Conservation (phyloP, 2,888 invertebrate species). For the Apamea monoglypha region DNA sequence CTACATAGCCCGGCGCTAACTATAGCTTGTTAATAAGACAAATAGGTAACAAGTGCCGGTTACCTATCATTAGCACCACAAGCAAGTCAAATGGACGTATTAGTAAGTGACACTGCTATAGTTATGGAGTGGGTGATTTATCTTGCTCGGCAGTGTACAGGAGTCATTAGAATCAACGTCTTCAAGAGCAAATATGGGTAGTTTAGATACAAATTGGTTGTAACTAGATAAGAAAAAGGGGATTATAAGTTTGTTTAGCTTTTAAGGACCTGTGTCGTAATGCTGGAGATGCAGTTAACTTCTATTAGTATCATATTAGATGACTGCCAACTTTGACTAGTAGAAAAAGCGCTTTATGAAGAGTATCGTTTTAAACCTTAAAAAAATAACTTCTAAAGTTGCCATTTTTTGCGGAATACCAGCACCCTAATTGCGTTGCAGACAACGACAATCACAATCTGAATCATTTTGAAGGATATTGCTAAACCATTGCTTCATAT, state of each 20-base stretch:
- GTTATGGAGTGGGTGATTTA: slow-evolving; percentile 53
- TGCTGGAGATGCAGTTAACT: background rate
- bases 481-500: background rate
- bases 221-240: slow-evolving; percentile 10
- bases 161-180: slow-evolving; percentile 44
- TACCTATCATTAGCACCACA: slow-evolving; percentile 41
- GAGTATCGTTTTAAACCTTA: too few species aligned
- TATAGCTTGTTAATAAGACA: slow-evolving; percentile 54
- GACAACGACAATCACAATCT: too few species aligned
- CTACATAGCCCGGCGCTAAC: slow-evolving; percentile 50
- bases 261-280: slow-evolving; percentile 1
- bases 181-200: slow-evolving; percentile 49
- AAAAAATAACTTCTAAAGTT: too few species aligned
- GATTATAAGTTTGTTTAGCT: slow-evolving; percentile 6
- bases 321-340: background rate
- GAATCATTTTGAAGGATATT: background rate
- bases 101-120: slow-evolving; percentile 55
- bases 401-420: too few species aligned
- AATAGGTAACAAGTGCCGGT: slow-evolving; percentile 52
- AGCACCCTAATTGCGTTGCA: too few species aligned
- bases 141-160: slow-evolving; percentile 48
- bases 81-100: slow-evolving; percentile 41
- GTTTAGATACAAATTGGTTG: slow-evolving; percentile 37
- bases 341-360: too few species aligned
- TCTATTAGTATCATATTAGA: background rate